Evolutionary conservation across 2,113 vertebrate genomes (phyloP).

Genomic region (Mormyrus lacerda): DNA sequence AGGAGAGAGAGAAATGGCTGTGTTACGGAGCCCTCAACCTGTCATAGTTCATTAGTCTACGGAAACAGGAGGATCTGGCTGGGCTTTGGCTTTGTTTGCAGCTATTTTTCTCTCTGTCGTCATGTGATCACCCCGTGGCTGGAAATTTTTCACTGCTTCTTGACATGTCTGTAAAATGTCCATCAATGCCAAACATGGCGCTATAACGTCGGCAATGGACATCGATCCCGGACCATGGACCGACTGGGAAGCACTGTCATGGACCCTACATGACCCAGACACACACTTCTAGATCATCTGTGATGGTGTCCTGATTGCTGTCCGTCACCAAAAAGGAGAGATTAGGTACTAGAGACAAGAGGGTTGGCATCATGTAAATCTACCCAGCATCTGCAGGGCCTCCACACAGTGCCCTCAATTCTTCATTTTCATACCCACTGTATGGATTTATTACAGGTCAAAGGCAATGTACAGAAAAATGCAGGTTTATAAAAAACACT

Average conservation of each 20-base stretch:
- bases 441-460: neutral
- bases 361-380: neutral
- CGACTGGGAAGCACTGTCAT: slow-evolving; percentile 17
- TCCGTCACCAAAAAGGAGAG: neutral
- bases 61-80: slow-evolving; percentile 37
- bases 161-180: slow-evolving; percentile 33
- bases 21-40: slow-evolving; percentile 34
- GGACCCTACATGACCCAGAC: neutral
- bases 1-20: slow-evolving; percentile 17
- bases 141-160: slow-evolving; percentile 13
- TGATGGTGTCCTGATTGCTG: neutral
- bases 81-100: slow-evolving; percentile 15
- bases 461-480: neutral
- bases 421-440: neutral
- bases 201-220: slow-evolving; percentile 41
- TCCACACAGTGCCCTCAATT: neutral
- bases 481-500: neutral
- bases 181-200: slow-evolving; percentile 30
- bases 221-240: slow-evolving; percentile 34
- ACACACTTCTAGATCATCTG: neutral
- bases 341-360: neutral
- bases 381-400: neutral
- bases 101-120: slow-evolving; percentile 8
- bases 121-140: neutral
- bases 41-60: slow-evolving; percentile 41